Evolutionary conservation across 1,140 invertebrate species (phyloP).

Genomic region (Penaeus chinensis): DNA sequence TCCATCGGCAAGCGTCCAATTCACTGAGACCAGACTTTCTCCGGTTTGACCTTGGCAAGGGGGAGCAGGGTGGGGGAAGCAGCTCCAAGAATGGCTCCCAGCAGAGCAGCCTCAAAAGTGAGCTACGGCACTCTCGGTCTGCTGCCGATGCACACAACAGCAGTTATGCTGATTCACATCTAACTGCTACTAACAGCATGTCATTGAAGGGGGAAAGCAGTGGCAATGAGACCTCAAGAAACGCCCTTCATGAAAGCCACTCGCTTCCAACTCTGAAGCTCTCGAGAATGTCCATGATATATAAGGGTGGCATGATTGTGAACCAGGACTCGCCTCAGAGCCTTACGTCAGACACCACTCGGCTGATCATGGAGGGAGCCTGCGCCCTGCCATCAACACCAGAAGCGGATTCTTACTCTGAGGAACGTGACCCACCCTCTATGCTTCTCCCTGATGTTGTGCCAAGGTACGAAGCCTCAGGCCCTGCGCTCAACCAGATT

Average conservation of each 20-base stretch:
- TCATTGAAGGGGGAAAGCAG: slow-evolving; percentile 17
- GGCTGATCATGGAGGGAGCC: slow-evolving; percentile 33
- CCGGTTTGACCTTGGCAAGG: slow-evolving; percentile 46
- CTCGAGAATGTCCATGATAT: slow-evolving; percentile 57
- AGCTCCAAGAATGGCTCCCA: slow-evolving; percentile 59
- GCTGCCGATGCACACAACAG: slow-evolving; percentile 48
- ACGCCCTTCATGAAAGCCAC: slow-evolving; percentile 55
- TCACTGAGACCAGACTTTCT: slow-evolving; percentile 57
- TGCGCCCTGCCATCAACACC: slow-evolving; percentile 49
- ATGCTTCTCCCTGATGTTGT: slow-evolving; percentile 48
- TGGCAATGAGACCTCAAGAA: slow-evolving; percentile 20
- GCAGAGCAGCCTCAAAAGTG: slow-evolving; percentile 56
- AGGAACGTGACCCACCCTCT: slow-evolving; percentile 11
- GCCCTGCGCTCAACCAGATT: slow-evolving; percentile 22
- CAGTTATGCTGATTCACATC: slow-evolving; percentile 28
- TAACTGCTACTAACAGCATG: slow-evolving; percentile 10
- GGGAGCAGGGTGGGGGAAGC: slow-evolving; percentile 41
- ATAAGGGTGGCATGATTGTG: slow-evolving; percentile 52
- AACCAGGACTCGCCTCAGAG: slow-evolving; percentile 37
- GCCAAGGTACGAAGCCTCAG: slow-evolving; percentile 30
- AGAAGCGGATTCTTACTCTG: slow-evolving; percentile 27
- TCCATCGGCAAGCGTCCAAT: slow-evolving; percentile 62
- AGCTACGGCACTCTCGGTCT: slow-evolving; percentile 32
- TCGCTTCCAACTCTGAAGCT: slow-evolving; percentile 61
- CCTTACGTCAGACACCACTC: slow-evolving; percentile 27